Conservation (phyloP, 2,113 vertebrate genomes). For the Zosterops lateralis region DNA sequence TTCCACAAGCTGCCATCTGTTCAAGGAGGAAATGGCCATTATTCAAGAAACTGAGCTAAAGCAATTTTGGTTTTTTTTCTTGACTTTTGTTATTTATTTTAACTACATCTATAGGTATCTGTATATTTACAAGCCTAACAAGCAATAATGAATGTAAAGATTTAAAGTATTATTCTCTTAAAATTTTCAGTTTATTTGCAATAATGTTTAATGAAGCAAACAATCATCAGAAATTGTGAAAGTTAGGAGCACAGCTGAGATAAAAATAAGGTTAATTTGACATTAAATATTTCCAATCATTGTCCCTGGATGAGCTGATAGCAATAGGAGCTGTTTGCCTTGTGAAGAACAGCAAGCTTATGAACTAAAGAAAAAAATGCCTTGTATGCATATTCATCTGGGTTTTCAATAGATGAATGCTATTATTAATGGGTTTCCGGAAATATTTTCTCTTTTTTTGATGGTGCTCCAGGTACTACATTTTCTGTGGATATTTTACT, state of each 20-base stretch:
- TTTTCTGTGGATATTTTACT: not conserved
- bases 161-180: not conserved
- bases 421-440: not conserved
- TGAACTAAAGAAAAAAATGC: not conserved
- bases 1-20: not conserved
- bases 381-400: not conserved
- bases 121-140: not conserved
- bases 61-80: not conserved
- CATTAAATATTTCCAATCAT: not conserved
- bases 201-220: not conserved
- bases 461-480: not conserved
- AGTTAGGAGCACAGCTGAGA: not conserved
- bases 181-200: not conserved
- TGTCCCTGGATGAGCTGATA: not conserved
- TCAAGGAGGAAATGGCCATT: not conserved
- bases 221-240: not conserved
- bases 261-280: not conserved
- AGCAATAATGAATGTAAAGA: not conserved
- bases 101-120: not conserved
- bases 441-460: not conserved
- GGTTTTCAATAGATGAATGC: not conserved
- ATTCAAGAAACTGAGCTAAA: not conserved
- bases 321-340: not conserved
- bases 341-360: not conserved
- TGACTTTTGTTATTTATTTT: not conserved